These are phyloP conservation scores for Corythucha ciliata DNA, from an alignment of 2,888 invertebrate species.

Conservation along the genomic window DNA sequence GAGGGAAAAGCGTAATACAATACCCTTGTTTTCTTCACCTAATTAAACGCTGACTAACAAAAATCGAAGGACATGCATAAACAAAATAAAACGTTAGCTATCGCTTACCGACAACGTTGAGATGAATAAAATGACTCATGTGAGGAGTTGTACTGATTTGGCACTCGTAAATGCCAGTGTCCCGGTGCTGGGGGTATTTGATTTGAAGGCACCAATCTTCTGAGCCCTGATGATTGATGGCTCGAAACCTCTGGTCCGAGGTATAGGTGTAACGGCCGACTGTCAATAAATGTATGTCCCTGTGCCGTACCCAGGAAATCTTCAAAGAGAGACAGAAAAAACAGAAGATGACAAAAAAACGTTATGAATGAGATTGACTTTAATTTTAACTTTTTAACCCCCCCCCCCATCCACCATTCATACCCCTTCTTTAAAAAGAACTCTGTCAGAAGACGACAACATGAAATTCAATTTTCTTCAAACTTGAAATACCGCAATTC, in stretches of 20 bases:
- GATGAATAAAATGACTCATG: slow-evolving; percentile 82
- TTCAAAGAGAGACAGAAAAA: slow-evolving; percentile 45
- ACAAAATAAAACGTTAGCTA: not conserved
- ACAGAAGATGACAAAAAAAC: no score
- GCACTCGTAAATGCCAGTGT: slow-evolving; percentile 86
- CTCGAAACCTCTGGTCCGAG: slow-evolving; percentile 80
- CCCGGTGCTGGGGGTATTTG: slow-evolving; percentile 83
- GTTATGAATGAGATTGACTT: not conserved
- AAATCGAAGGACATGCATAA: not conserved
- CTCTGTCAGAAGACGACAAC: no score
- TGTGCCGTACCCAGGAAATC: slow-evolving; percentile 86
- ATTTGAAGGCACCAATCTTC: slow-evolving; percentile 90
- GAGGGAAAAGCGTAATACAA: no score
- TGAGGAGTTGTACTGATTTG: slow-evolving; percentile 90
- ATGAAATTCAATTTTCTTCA: no score
- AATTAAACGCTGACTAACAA: no score
- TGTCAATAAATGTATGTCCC: slow-evolving; percentile 80
- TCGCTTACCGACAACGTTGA: slow-evolving; percentile 83
- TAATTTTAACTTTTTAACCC: not conserved
- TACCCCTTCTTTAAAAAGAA: no score
- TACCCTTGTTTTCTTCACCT: no score
- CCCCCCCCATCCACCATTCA: no score
- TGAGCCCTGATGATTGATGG: slow-evolving; percentile 68
- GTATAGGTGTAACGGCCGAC: slow-evolving; percentile 86
- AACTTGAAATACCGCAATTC: no score